A percentile compares a stretch with the other conserved stretches of the same genome.
Conservation (phyloP, 2,113 vertebrate species). For the Apaloderma vittatum region DNA sequence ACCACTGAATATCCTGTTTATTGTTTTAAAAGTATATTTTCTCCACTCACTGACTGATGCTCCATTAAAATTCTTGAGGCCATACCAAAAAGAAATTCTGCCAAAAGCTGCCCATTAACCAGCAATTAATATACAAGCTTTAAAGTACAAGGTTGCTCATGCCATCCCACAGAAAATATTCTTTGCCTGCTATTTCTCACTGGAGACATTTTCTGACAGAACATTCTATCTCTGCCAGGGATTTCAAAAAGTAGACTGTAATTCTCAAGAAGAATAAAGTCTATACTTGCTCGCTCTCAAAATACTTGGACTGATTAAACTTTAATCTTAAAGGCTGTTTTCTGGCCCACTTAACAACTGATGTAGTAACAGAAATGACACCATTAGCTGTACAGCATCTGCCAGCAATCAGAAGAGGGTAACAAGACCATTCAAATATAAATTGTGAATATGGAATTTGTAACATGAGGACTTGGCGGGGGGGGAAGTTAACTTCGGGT, state of each 20-base stretch:
- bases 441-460: neutral
- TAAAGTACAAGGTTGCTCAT: constrained; percentile 43
- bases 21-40: constrained; percentile 17
- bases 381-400: neutral
- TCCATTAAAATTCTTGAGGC: constrained; percentile 48
- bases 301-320: constrained; percentile 36
- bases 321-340: constrained; percentile 55
- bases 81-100: constrained; percentile 13
- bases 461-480: neutral
- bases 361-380: constrained; percentile 28
- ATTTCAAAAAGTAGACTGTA: neutral
- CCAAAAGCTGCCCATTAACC: constrained; percentile 52
- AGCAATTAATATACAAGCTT: constrained; percentile 54
- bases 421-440: neutral
- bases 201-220: constrained; percentile 39
- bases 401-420: neutral
- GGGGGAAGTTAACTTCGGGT: neutral
- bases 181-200: constrained; percentile 27
- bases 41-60: neutral
- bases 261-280: neutral
- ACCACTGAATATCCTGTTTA: neutral
- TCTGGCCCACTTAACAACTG: constrained; percentile 47
- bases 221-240: constrained; percentile 31
- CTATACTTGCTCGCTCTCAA: neutral
- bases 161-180: constrained; percentile 55